Conservation (phyloP, 2,797 vertebrate species). For the Sphaeramia orbicularis region DNA sequence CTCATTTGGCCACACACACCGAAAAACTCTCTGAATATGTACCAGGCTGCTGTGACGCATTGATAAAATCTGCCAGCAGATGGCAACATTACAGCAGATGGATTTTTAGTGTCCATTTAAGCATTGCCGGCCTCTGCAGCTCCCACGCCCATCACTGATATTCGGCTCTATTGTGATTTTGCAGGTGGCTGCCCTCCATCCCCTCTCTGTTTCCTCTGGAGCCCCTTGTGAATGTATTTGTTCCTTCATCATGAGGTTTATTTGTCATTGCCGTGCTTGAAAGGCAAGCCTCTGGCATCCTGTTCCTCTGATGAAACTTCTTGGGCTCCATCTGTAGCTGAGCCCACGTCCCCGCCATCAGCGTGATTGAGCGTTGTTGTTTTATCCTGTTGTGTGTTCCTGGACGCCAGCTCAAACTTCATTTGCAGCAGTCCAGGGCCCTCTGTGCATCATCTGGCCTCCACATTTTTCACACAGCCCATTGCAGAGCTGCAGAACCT, state of each 20-base stretch:
- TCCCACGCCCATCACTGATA: slow-evolving; percentile 46
- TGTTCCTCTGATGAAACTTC: slow-evolving; percentile 69
- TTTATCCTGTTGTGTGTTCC: slow-evolving; percentile 78
- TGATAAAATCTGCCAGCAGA: slow-evolving; percentile 76
- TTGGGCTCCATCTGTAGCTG: slow-evolving; percentile 61
- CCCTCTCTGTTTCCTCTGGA: slow-evolving; percentile 54
- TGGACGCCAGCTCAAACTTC: slow-evolving; percentile 61
- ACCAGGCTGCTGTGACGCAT: slow-evolving; percentile 31
- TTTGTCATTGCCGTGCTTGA: slow-evolving; percentile 68
- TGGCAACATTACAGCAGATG: slow-evolving; percentile 80
- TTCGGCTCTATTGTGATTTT: slow-evolving; percentile 55
- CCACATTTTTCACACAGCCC: slow-evolving; percentile 73
- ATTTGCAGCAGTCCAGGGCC: slow-evolving; percentile 50
- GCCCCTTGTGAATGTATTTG: slow-evolving; percentile 55
- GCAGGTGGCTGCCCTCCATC: slow-evolving; percentile 70
- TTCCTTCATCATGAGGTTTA: slow-evolving; percentile 69
- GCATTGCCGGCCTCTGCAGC: slow-evolving; percentile 24
- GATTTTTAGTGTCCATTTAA: slow-evolving; percentile 40
- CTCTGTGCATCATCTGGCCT: slow-evolving; percentile 75
- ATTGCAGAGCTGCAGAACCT: slow-evolving; percentile 41
- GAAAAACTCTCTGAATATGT: slow-evolving; percentile 16
- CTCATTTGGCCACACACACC: slow-evolving; percentile 27
- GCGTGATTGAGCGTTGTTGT: slow-evolving; percentile 71
- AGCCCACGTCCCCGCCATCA: slow-evolving; percentile 52
- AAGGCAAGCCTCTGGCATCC: slow-evolving; percentile 70